phyloP scores from a whole-genome alignment of 2,797 vertebrate genomes.

The Gobionotothen gibberifrons region DNA sequence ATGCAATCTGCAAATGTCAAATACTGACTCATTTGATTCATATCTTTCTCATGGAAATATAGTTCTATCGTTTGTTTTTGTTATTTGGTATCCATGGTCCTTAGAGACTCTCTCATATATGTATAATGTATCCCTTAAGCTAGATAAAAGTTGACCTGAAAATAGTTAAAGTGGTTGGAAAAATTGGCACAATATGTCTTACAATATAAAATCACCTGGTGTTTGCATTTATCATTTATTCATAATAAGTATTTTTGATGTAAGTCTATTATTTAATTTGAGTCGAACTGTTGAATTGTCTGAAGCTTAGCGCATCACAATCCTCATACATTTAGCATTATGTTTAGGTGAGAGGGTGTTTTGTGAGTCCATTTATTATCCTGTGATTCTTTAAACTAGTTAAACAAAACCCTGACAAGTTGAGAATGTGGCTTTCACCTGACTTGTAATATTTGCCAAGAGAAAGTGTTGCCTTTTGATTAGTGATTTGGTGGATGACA shows the following conservation, averaged over 20 bases:
- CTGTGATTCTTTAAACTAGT: background rate
- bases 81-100: background rate
- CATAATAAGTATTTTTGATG: background rate
- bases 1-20: conserved; percentile 4
- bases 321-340: background rate
- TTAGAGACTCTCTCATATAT: background rate
- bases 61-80: background rate
- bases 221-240: background rate
- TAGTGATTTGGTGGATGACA: background rate
- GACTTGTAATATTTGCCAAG: background rate
- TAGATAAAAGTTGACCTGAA: background rate
- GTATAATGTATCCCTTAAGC: background rate
- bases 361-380: background rate
- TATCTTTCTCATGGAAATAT: background rate
- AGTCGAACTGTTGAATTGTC: too few relatives aligned
- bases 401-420: background rate
- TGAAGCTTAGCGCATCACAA: too few relatives aligned
- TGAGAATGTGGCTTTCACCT: background rate
- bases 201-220: background rate
- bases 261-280: too few relatives aligned
- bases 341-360: background rate
- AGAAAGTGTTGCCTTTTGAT: conserved; percentile 12
- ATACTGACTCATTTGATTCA: conserved; percentile 4
- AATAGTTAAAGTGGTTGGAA: background rate
- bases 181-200: background rate